These are phyloP conservation scores for Mus spicilegus DNA, from an alignment of 2,113 vertebrate species.

Conservation along the genomic window DNA sequence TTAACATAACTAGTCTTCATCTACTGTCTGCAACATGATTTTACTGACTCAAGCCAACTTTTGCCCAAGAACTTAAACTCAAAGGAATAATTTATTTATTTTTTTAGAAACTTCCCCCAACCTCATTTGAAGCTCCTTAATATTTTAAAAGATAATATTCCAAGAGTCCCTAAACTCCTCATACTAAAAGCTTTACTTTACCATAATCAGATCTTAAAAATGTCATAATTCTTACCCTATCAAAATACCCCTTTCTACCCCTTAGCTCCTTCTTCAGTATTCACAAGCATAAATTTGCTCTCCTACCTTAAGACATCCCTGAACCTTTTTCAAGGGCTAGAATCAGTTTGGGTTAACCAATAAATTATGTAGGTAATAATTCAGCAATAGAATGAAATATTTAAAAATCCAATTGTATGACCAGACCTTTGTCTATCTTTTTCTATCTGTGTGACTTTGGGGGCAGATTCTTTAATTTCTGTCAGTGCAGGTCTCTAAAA, in stretches of 20 bases:
- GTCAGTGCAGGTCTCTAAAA: neutral
- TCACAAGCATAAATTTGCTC: neutral
- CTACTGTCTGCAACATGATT: neutral
- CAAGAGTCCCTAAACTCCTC: neutral
- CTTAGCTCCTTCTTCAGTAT: neutral
- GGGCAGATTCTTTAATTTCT: slow-evolving; percentile 28
- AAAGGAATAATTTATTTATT: neutral
- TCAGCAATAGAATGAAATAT: neutral
- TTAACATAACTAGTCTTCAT: neutral
- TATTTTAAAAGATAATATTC: neutral
- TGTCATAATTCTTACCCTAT: neutral
- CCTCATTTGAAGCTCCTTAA: neutral
- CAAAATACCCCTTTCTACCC: neutral
- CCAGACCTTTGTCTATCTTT: neutral
- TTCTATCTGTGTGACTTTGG: neutral
- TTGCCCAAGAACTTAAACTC: neutral
- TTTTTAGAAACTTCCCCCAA: neutral
- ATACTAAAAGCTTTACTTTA: slow-evolving; percentile 1
- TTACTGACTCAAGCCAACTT: neutral
- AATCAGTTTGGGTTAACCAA: slow-evolving; percentile 28
- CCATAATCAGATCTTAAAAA: neutral
- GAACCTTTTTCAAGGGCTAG: neutral
- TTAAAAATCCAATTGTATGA: neutral
- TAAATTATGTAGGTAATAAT: neutral
- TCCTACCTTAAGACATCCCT: neutral